Evolutionary conservation across 1,140 invertebrate species (phyloP), one percentile per base, ranked within the genome.

Genomic region (Eueides isabella): DNA sequence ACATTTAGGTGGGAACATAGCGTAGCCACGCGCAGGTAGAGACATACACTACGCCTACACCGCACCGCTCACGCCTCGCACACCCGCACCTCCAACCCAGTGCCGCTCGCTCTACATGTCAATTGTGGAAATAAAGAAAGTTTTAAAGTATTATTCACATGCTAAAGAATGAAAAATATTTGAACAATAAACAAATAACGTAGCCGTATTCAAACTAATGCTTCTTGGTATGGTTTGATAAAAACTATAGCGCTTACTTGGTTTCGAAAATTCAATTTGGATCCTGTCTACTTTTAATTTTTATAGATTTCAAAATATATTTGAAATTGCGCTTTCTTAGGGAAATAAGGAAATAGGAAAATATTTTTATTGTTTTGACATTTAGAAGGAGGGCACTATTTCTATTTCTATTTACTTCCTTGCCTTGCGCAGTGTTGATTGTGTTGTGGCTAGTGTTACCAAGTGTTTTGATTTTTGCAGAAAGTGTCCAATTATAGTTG

Each of bases 1-100:
- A 97, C 96, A 93, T 97, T 97, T 96, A 97, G 96, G 96, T 97
- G 96, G 95, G 96, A 93, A 92, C 93, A 93, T 92, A 93, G 93
- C 94, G 93, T 93, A 91, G 86, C 93, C 93, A 93, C 94, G 92
- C 85, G 70, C 95, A 95, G 95, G 95, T 95, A 95, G 95, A 95
- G 48, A 55, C n/a, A 19, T 19, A 55, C 48, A 55, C 48, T 55
- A 26, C 48, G 19, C 16, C 35, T 38, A 38, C 35, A 38, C 35
- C 3, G 19, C 26, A 55, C 41, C 48, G 48, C 48, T 3, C 93
- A 94, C 71, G 31, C 30, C 30, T 16, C 61, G 35, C 69, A 26
- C 28, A 5, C 33, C 69, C 23, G 2, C 35, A 5, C 35, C 4
- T 23, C 19, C n/a, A 11, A 19, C 23, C 23, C 0, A 19, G 11